Evolutionary conservation across 1,140 invertebrate species (phyloP), one percentile per base, ranked within the genome.

Genomic region (Hycleus cichorii): DNA sequence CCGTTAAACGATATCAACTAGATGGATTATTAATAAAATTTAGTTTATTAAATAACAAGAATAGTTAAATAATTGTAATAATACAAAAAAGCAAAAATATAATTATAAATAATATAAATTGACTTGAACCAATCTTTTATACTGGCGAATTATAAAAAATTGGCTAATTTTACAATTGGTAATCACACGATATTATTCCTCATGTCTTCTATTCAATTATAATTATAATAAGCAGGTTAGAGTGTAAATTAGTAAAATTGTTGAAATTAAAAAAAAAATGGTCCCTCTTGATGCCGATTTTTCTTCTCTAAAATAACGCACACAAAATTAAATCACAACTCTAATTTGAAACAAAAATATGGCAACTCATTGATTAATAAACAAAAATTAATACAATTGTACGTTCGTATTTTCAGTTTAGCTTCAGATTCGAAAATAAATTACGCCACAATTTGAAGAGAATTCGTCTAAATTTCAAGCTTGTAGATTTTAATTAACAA

Each of bases 121-220:
- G 48, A 50, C 49, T 32, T 60, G 39, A 59, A 49, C 58, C 47
- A 24, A 55, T 45, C 60, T 56, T 60, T 58, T 51, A 66, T 58
- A 69, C 66, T 69, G 68, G 68, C 68, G 68, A 69, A 5, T 63
- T 66, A 64, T 59, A 60, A 66, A 64, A 67, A 59, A 60, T 51
- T 55, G 57, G 52, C 47, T 53, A 46, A 32, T 5, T 32, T 32
- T 32, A 32, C 32, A 32, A 59, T 12, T 67, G 67, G 64, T 69
- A 66, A 69, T 69, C 65, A 69, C 67, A 69, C 64, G 7, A 32
- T 32, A 5, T 32, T 32, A 32, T 32, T 32, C 18, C 1, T 18
- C 18, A 18, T 18, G 18, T 18, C 18, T 18, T 18, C 18, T 18
- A 18, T 32, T 32, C 4, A 57, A 59, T 11, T 40, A 59, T 42